A percentile compares a stretch with the other conserved stretches of the same genome.
phyloP scores from a whole-genome alignment of 2,797 vertebrate species.

The Salarias fasciatus region DNA sequence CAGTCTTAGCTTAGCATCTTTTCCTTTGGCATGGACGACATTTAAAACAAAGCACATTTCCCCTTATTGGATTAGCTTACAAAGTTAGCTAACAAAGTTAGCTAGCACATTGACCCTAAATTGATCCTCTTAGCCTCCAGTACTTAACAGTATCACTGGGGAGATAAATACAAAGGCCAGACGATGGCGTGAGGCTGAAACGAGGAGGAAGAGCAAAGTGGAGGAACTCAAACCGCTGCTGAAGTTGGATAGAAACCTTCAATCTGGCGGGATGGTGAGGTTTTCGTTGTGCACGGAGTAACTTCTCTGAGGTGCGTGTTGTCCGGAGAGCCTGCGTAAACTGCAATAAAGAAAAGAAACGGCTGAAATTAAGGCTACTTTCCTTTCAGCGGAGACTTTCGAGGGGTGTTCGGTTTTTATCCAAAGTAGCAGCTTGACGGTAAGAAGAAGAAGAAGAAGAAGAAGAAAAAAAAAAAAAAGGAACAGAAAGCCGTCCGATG shows the following conservation, averaged over 20 bases:
- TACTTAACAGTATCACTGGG: conserved; percentile 46
- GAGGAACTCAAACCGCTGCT: conserved; percentile 29
- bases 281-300: background rate
- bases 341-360: conserved; percentile 24
- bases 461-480: no score
- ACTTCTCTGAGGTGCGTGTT: background rate
- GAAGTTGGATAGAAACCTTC: conserved; percentile 53
- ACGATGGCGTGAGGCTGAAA: conserved; percentile 18
- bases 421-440: conserved; percentile 44
- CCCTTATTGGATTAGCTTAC: conserved; percentile 60
- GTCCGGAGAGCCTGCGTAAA: background rate
- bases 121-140: conserved; percentile 40
- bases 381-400: conserved; percentile 21
- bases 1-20: conserved; percentile 33
- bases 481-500: conserved; percentile 23
- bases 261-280: background rate
- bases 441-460: background rate
- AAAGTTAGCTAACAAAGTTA: conserved; percentile 37
- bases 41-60: conserved; percentile 58
- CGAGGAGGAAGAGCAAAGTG: background rate
- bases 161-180: conserved; percentile 48
- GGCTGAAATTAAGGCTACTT: conserved; percentile 57
- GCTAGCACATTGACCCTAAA: conserved; percentile 59
- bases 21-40: conserved; percentile 75
- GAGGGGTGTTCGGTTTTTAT: conserved; percentile 17